phyloP scores from a whole-genome alignment of 2,888 invertebrate species.

The Cheilosia urbana region DNA sequence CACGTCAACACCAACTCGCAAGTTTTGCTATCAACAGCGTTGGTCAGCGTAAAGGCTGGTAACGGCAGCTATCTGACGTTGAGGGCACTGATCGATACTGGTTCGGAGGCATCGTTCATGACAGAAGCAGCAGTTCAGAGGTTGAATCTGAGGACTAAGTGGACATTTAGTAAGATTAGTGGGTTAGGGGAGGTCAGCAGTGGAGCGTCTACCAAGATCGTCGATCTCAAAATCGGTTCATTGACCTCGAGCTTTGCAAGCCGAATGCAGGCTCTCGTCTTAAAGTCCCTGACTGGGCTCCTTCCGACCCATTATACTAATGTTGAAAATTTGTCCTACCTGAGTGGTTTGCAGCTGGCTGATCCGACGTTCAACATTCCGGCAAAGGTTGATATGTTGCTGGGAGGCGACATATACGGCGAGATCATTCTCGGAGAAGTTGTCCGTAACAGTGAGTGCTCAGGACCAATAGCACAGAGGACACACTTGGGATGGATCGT shows the following conservation, averaged over 20 bases:
- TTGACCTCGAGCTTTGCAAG: background rate
- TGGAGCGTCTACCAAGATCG: no score
- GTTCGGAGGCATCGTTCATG: no score
- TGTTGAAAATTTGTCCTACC: background rate
- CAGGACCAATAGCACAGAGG: constrained; percentile 1
- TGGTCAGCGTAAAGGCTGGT: no score
- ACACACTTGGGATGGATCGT: constrained; percentile 4
- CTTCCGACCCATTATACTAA: constrained; percentile 1
- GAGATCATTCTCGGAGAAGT: background rate
- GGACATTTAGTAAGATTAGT: no score
- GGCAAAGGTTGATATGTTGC: constrained; percentile 7
- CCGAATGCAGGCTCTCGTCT: background rate
- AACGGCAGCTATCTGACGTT: no score
- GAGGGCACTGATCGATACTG: no score
- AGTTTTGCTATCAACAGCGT: background rate
- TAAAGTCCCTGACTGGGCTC: constrained; percentile 6
- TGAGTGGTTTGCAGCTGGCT: background rate
- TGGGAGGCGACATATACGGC: background rate
- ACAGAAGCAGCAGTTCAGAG: no score
- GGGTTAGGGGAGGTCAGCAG: no score
- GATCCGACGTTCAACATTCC: constrained; percentile 13
- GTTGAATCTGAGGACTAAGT: no score
- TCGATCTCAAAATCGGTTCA: background rate
- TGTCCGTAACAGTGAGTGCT: background rate
- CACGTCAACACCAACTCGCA: background rate